A percentile compares a stretch with the other conserved stretches of the same genome.
phyloP scores from a whole-genome alignment of 2,888 invertebrate species.

The Onchidella celtica region DNA sequence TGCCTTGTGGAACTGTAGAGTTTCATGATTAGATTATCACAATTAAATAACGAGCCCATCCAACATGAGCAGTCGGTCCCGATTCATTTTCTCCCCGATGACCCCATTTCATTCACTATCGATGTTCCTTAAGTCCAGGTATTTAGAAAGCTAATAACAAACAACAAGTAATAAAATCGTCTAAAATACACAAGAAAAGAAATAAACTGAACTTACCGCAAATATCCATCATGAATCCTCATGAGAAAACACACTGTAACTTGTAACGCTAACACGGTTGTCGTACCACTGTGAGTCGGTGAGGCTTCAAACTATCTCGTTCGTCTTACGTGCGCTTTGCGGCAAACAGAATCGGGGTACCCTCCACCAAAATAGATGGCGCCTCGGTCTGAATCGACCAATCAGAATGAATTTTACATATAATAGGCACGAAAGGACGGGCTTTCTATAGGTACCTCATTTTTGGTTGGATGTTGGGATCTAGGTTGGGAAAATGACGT shows the following conservation, averaged over 20 bases:
- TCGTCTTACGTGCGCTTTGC: neutral
- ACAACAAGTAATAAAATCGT: neutral
- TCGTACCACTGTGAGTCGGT: neutral
- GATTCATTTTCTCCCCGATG: neutral
- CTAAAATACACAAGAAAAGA: neutral
- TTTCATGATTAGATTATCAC: neutral
- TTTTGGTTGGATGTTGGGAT: neutral
- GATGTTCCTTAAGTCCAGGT: neutral
- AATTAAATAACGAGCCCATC: neutral
- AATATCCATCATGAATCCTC: neutral
- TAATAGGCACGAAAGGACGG: neutral
- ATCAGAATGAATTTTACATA: neutral
- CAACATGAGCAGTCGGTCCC: neutral
- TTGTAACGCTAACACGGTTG: neutral
- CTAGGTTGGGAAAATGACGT: neutral
- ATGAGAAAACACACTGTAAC: neutral
- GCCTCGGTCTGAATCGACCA: neutral
- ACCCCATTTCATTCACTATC: neutral
- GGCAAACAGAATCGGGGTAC: neutral
- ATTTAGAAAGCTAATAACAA: neutral
- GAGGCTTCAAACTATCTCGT: neutral
- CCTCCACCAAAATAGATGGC: neutral
- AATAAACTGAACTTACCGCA: neutral
- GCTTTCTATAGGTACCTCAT: neutral
- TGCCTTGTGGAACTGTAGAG: neutral